Evolutionary conservation across 1,140 invertebrate species (phyloP), one percentile per base, ranked within the genome.

Genomic region (Mamestra configurata): DNA sequence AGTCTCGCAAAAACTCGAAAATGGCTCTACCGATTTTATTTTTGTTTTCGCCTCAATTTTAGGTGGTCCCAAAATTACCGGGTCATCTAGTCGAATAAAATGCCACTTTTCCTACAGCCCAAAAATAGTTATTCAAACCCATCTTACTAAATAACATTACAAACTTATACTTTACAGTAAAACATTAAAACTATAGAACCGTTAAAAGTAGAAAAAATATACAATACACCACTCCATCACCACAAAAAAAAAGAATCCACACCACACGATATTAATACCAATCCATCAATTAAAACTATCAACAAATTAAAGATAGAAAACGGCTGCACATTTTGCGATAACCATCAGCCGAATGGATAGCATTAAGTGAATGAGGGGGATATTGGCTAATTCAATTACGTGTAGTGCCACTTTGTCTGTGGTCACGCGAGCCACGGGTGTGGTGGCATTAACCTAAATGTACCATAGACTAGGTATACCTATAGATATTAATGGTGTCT

Each of bases 351-450:
- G 55, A 76, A 72, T 72, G 53, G 53, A 61, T 61, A 59, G 35
- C 78, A 73, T 75, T 75, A 79, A 75, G 53, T 79, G 51, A 37
- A 66, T 13, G 24, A 53, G 31, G 40, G 76, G 73, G 20, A 11
- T 75, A 79, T 55, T 57, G 57, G 59, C 57, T 79, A 79, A 79
- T 79, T 79, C 79, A 79, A 79, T 79, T 79, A 79, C 35, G 5
- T 57, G 43, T 55, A 64, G 57, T 61, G 61, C 24, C 61, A 68
- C 59, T 61, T 37, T 20, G 71, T 57, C 18, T 35, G 57, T 49
- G 71, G 79, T 79, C 79, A 79, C 79, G 79, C 79, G 71, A 79
- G 13, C 57, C 20, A 43, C 55, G 79, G 79, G 79, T 49, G 79
- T 57, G 79, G 79, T 72, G 15, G 20, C 55, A 70, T 78, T 78